Percentiles rank a stretch among this genome's conserved stretches.
phyloP scores from a whole-genome alignment of 2,888 invertebrate genomes.

The Bombylius major region DNA sequence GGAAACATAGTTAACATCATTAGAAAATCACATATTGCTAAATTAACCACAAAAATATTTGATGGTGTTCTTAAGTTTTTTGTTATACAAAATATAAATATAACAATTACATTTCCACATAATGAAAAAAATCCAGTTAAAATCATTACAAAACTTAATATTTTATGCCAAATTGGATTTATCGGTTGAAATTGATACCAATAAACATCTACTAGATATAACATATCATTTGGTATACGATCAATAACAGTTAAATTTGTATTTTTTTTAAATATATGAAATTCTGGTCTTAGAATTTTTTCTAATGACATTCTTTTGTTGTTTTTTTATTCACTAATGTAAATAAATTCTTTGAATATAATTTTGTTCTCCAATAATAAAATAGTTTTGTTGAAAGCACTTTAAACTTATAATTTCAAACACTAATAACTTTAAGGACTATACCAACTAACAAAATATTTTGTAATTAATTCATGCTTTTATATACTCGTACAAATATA shows the following conservation, averaged over 20 bases:
- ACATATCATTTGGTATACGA: constrained; percentile 48
- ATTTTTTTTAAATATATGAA: no score
- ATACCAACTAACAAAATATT: no score
- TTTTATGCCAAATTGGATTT: constrained; percentile 78
- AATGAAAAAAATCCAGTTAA: constrained; percentile 46
- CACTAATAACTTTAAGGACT: no score
- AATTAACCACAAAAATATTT: constrained; percentile 79
- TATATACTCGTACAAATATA: no score
- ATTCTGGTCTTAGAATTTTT: no score
- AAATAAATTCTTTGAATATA: no score
- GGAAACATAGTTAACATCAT: constrained; percentile 58
- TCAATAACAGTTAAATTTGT: constrained; percentile 3
- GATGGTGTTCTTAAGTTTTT: constrained; percentile 67
- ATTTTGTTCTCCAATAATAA: no score
- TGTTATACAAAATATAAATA: constrained; percentile 35
- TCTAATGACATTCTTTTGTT: no score
- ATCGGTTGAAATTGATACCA: constrained; percentile 84
- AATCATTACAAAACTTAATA: constrained; percentile 67
- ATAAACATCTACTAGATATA: constrained; percentile 53
- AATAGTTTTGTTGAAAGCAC: no score
- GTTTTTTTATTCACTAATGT: no score
- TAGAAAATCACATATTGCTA: constrained; percentile 81
- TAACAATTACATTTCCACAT: constrained; percentile 34
- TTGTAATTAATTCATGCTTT: no score
- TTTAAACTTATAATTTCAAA: no score